phyloP scores from a whole-genome alignment of 2,113 vertebrate genomes.

The Stomatorhinus ivindoensis region DNA sequence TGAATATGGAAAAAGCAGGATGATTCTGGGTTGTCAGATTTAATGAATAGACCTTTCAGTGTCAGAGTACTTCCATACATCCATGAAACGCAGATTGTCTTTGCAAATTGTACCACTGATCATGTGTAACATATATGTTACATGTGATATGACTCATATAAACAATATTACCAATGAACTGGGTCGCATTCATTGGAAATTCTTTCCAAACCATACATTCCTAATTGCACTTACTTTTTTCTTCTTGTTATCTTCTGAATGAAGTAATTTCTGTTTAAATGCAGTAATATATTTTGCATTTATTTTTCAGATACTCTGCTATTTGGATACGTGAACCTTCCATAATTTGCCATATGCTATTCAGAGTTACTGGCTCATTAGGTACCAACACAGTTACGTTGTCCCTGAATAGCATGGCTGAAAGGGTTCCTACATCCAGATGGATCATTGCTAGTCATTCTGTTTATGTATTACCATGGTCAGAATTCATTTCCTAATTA shows the following conservation, averaged over 20 bases:
- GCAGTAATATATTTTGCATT: neutral
- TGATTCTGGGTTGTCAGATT: slow-evolving; percentile 28
- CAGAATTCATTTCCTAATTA: slow-evolving; percentile 23
- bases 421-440: slow-evolving; percentile 38
- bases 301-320: slow-evolving; percentile 40
- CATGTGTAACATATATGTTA: neutral
- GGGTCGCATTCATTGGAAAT: neutral
- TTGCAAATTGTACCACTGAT: neutral
- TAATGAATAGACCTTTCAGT: slow-evolving; percentile 32
- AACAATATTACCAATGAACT: neutral
- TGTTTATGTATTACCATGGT: slow-evolving; percentile 16
- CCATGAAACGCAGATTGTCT: neutral
- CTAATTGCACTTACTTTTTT: too few species aligned
- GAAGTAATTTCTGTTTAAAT: neutral
- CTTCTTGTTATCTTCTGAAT: neutral
- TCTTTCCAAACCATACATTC: neutral
- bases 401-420: slow-evolving; percentile 38
- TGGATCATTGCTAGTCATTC: slow-evolving; percentile 27
- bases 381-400: slow-evolving; percentile 43
- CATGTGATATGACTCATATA: neutral
- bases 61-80: slow-evolving; percentile 22
- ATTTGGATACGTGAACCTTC: slow-evolving; percentile 44
- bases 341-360: slow-evolving; percentile 52
- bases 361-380: slow-evolving; percentile 49
- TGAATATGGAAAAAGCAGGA: slow-evolving; percentile 13